A percentile compares a stretch with the other conserved stretches of the same genome.
Conservation (phyloP, 2,888 invertebrate genomes). For the Pelosia muscerda region DNA sequence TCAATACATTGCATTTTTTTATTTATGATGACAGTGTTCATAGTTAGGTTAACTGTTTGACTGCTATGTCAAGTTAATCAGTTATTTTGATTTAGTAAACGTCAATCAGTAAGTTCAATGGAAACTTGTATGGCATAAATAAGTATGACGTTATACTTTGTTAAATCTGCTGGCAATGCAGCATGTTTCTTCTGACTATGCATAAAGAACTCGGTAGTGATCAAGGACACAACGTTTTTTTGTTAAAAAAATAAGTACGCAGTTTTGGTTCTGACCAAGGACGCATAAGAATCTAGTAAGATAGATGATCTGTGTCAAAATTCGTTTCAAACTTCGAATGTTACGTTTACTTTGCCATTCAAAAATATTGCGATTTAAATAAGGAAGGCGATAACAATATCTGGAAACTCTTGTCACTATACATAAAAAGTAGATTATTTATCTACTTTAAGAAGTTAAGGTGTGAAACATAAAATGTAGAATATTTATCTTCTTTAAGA, state of each 20-base stretch:
- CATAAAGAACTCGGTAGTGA: too few species aligned
- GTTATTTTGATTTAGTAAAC: neutral
- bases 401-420: neutral
- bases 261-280: too few species aligned
- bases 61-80: neutral
- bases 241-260: too few species aligned
- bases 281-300: too few species aligned
- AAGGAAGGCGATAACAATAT: neutral
- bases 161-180: too few species aligned
- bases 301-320: neutral
- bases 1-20: neutral
- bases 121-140: too few species aligned
- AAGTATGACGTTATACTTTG: too few species aligned
- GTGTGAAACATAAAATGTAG: slow-evolving; percentile 32
- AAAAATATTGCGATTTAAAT: neutral
- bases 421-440: slow-evolving; percentile 17
- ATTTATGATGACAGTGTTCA: neutral
- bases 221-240: too few species aligned
- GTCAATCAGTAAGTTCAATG: too few species aligned
- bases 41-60: neutral
- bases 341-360: neutral
- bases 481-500: slow-evolving; percentile 25
- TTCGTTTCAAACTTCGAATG: neutral
- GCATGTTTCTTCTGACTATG: too few species aligned
- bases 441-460: slow-evolving; percentile 35